Evolutionary conservation across 2,113 vertebrate species (phyloP).

Genomic region (Serinus canaria): DNA sequence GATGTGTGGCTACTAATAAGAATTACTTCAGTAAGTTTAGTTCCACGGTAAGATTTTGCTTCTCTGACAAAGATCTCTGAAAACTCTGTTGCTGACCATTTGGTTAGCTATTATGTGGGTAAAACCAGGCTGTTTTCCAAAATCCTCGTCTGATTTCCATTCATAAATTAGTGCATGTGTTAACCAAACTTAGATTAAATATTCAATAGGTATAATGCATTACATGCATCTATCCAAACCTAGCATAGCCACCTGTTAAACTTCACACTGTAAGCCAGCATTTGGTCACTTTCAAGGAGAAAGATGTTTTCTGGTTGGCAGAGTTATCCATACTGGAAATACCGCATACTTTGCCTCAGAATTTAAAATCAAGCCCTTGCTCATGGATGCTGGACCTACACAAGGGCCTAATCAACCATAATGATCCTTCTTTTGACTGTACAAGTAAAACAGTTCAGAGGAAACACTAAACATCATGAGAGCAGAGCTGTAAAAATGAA

Average conservation of each 20-base stretch:
- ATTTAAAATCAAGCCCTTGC: neutral
- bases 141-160: conserved; percentile 26
- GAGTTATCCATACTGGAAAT: neutral
- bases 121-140: neutral
- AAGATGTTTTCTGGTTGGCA: neutral
- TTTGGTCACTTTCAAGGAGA: neutral
- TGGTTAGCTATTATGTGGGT: conserved; percentile 1
- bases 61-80: neutral
- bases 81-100: neutral
- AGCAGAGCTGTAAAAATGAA: neutral
- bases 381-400: neutral
- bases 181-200: conserved; percentile 30
- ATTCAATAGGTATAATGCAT: neutral
- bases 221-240: neutral
- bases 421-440: neutral
- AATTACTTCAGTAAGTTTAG: neutral
- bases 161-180: conserved; percentile 31
- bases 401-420: neutral
- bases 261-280: neutral
- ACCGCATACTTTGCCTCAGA: neutral
- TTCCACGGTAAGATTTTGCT: neutral
- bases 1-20: neutral
- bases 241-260: neutral
- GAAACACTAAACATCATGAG: neutral
- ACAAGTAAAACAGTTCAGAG: neutral